Conservation (phyloP, 2,797 vertebrate genomes). For the Harpagifer antarcticus region DNA sequence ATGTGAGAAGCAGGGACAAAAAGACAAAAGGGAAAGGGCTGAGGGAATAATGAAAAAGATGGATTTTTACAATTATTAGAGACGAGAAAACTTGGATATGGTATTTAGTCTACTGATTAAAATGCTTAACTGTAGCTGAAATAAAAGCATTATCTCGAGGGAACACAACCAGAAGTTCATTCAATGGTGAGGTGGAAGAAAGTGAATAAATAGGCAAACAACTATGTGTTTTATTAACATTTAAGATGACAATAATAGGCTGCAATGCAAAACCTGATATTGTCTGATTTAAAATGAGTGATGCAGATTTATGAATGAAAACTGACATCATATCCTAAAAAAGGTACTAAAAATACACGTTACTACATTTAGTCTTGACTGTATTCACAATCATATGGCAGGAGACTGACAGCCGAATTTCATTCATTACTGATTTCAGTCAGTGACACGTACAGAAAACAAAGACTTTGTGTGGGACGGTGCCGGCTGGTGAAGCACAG, state of each 20-base stretch:
- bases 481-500: conserved; percentile 37
- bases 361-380: not conserved
- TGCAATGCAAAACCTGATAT: no score
- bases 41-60: conserved; percentile 13
- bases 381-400: conserved; percentile 7
- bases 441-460: conserved; percentile 51
- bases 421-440: conserved; percentile 34
- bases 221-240: no score
- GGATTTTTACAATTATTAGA: conserved; percentile 5
- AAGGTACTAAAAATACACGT: no score
- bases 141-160: not conserved
- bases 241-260: not conserved
- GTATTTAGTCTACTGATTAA: not conserved
- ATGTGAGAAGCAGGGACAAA: conserved; percentile 46
- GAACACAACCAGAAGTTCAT: not conserved
- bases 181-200: not conserved
- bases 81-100: not conserved
- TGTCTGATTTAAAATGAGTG: no score
- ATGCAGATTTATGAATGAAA: no score
- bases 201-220: no score
- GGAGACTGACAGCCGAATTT: conserved; percentile 17
- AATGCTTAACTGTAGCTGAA: not conserved
- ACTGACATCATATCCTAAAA: no score
- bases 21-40: conserved; percentile 28
- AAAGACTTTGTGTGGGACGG: conserved; percentile 51